Evolutionary conservation across 2,113 vertebrate species (phyloP).

Genomic region (Porphyrio hochstetteri): DNA sequence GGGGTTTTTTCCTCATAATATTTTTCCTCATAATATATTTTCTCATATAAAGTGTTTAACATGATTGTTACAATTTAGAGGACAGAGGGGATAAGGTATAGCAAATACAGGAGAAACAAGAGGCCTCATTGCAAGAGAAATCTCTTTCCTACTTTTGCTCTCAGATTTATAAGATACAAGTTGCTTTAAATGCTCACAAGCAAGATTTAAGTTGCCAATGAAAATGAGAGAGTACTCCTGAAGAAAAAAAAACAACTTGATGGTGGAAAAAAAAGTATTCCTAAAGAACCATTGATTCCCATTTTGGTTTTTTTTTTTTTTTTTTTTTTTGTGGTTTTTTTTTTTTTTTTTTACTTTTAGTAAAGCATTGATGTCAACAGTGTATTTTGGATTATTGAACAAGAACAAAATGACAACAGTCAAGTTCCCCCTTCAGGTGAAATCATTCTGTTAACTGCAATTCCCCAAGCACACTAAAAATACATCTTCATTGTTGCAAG

Average conservation of each 20-base stretch:
- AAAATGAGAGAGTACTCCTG: not conserved
- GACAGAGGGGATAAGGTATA: not conserved
- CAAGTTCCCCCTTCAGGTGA: not conserved
- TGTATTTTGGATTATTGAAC: conserved; percentile 8
- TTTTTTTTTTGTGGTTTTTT: no score
- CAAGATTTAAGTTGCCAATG: not conserved
- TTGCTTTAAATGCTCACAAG: not conserved
- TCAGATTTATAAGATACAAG: not conserved
- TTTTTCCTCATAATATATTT: not conserved
- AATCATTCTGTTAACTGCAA: not conserved
- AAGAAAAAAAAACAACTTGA: not conserved
- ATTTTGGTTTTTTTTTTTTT: not conserved
- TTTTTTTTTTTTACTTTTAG: not conserved
- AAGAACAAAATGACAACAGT: conserved; percentile 14
- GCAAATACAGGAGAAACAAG: not conserved
- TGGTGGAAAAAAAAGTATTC: not conserved
- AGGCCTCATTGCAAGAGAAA: not conserved
- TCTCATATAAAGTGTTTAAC: not conserved
- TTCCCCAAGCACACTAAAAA: not conserved
- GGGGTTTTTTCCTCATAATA: no score
- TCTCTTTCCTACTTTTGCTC: not conserved
- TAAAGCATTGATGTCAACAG: not conserved
- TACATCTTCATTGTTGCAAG: not conserved
- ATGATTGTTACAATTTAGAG: not conserved
- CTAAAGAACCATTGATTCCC: not conserved